Percentiles rank a stretch among this genome's conserved stretches.
phyloP scores from a whole-genome alignment of 1,140 invertebrate genomes.

The Drosophila setifemur region DNA sequence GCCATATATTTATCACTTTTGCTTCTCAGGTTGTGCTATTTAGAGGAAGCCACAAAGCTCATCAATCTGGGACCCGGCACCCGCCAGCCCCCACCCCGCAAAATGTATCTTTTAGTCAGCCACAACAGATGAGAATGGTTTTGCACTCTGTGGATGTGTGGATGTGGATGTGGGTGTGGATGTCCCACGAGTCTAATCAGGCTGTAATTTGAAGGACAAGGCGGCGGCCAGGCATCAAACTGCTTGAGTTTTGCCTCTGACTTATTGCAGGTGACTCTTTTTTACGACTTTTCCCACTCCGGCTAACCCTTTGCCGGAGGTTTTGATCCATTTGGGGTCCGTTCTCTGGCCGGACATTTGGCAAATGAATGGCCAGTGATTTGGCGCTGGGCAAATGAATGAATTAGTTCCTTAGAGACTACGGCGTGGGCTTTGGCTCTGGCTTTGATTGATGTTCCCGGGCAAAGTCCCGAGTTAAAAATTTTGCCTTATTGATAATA shows the following conservation, averaged over 20 bases:
- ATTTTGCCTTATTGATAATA: slow-evolving; percentile 58
- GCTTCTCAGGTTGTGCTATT: slow-evolving; percentile 45
- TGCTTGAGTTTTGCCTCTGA: slow-evolving; percentile 48
- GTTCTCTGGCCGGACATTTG: slow-evolving; percentile 58
- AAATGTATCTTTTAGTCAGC: slow-evolving; percentile 32
- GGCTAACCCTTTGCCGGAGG: slow-evolving; percentile 15
- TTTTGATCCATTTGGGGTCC: slow-evolving; percentile 35
- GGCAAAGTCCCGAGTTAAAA: slow-evolving; percentile 5
- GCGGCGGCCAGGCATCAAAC: slow-evolving; percentile 56
- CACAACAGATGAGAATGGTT: slow-evolving; percentile 58
- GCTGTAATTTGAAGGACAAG: slow-evolving; percentile 71
- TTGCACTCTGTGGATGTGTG: background rate
- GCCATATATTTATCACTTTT: slow-evolving; percentile 36
- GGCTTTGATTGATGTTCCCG: slow-evolving; percentile 22
- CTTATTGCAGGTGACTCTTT: slow-evolving; percentile 70
- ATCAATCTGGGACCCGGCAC: slow-evolving; percentile 47
- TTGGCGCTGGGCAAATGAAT: slow-evolving; percentile 63
- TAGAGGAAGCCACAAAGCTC: slow-evolving; percentile 46
- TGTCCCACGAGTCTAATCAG: slow-evolving; percentile 75
- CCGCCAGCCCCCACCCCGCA: background rate
- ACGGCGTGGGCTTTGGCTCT: background rate
- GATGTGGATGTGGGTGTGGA: background rate
- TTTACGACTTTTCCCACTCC: background rate
- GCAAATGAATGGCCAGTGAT: slow-evolving; percentile 71
- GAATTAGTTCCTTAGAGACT: slow-evolving; percentile 75